Base-by-base conservation (phyloP, 2,797 vertebrate species). In the Benthosema pterotum region DNA sequence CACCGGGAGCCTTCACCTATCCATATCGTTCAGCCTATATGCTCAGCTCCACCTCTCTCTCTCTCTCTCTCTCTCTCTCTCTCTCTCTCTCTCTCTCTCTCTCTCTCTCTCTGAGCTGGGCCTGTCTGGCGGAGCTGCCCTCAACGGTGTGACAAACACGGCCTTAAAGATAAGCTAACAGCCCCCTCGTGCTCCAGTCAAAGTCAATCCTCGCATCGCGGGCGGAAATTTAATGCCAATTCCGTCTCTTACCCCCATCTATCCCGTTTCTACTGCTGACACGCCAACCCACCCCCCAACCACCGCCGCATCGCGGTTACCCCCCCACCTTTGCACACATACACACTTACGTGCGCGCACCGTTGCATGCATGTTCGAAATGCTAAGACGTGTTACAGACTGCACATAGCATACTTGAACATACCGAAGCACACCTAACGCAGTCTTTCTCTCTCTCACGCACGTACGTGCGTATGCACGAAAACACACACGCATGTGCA, bases 1-100 rank as follows among this genome's bases (percentile, higher is more conserved):
- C 97, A 91, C 85, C 79, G 96, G 97, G 96, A 97, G 93, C 92
- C 94, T 96, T 98, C 96, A 98, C 96, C 96, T 97, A 96, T 98
- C 96, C 93, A 93, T 90, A 96, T 95, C 91, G 94, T 93, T 98
- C 96, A 97, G 89, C 94, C 91, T 92, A 89, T 92, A 89, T 84
- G 89, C 95, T 87, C 86, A 57, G 76, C 74, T 66, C 77, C 49
- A 50, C 71, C 54, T 11, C 52, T 17, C 42, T 19, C 51, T 46
- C 38, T 45, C 15, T 63, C 60, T 52, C 14, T n/a, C 50, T 53
- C 32, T 53, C 73, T 55, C 79, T 72, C 74, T 74, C 82, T 77
- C 53, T 42, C 52, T 42, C 32, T 11, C 52, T 11, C 52, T 13
- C 51, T 52, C 51, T 45, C 42, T 46, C 55, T 45, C 42, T 46